These are phyloP conservation scores for Otis tarda DNA, from an alignment of 2,113 vertebrate genomes.

Conservation along the genomic window DNA sequence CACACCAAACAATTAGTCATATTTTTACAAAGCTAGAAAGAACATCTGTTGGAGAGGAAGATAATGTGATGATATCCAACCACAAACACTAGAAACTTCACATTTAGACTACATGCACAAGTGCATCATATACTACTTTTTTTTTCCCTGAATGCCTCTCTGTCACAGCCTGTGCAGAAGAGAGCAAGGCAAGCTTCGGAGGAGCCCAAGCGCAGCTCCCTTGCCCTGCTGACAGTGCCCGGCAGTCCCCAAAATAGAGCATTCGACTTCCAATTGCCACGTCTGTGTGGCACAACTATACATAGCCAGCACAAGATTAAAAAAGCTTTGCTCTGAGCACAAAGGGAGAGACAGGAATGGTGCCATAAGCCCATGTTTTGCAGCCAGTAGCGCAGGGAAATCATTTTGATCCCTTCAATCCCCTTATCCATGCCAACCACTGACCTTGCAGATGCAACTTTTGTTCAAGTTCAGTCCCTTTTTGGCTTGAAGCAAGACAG, in stretches of 20 bases:
- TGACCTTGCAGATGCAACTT: constrained; percentile 57
- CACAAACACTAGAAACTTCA: not conserved
- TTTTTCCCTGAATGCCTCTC: not conserved
- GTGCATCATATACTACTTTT: not conserved
- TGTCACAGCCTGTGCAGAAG: not conserved
- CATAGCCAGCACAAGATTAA: constrained; percentile 39
- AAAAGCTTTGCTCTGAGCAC: constrained; percentile 56
- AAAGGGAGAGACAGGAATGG: constrained; percentile 54
- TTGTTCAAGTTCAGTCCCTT: constrained; percentile 42
- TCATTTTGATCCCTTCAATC: constrained; percentile 63
- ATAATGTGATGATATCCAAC: not conserved
- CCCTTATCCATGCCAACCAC: constrained; percentile 61
- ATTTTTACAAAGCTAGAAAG: not conserved
- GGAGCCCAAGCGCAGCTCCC: not conserved
- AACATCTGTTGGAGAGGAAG: not conserved
- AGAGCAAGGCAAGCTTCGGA: not conserved
- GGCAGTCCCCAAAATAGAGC: not conserved
- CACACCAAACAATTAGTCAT: not conserved
- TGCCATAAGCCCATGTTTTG: constrained; percentile 64
- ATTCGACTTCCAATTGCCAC: constrained; percentile 43
- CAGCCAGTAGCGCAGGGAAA: constrained; percentile 43
- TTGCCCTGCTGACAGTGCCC: not conserved
- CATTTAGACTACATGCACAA: not conserved
- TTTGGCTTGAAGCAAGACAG: constrained; percentile 41
- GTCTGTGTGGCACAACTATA: constrained; percentile 36